These are phyloP conservation scores for Isichthys henryi DNA, from an alignment of 2,113 vertebrate species.

Conservation along the genomic window DNA sequence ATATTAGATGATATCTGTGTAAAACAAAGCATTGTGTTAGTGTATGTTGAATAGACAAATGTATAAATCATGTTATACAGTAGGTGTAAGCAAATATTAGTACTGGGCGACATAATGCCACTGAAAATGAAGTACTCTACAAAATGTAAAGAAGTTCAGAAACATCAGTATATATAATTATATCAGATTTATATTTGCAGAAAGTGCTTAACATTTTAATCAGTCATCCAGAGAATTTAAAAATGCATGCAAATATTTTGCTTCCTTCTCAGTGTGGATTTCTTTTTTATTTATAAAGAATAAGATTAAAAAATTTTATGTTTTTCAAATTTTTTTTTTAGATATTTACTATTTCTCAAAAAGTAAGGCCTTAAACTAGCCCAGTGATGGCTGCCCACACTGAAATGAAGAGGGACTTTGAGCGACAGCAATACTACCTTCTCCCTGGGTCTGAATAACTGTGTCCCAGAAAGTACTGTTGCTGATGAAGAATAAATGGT, in stretches of 20 bases:
- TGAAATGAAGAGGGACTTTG: background rate
- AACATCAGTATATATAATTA: background rate
- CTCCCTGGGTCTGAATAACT: slow-evolving; percentile 53
- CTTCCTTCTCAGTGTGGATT: background rate
- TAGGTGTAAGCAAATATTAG: background rate
- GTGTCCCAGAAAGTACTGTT: slow-evolving; percentile 48
- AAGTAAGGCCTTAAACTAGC: background rate
- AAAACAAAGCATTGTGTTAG: background rate
- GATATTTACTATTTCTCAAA: background rate
- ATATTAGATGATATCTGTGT: background rate
- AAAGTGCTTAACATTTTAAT: background rate
- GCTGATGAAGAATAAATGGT: slow-evolving; percentile 51
- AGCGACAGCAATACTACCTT: slow-evolving; percentile 43
- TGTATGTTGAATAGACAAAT: background rate
- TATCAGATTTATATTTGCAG: background rate
- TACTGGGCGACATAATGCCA: background rate
- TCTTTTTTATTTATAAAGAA: background rate
- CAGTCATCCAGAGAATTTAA: background rate
- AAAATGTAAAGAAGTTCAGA: background rate
- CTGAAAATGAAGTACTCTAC: background rate
- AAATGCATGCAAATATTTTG: background rate
- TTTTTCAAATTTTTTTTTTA: background rate
- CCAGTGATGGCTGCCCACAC: background rate
- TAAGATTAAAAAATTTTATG: too few relatives aligned
- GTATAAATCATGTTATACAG: background rate